These are phyloP conservation scores for Chrysopilus asiliformis DNA, from an alignment of 2,888 invertebrate species.

Conservation along the genomic window DNA sequence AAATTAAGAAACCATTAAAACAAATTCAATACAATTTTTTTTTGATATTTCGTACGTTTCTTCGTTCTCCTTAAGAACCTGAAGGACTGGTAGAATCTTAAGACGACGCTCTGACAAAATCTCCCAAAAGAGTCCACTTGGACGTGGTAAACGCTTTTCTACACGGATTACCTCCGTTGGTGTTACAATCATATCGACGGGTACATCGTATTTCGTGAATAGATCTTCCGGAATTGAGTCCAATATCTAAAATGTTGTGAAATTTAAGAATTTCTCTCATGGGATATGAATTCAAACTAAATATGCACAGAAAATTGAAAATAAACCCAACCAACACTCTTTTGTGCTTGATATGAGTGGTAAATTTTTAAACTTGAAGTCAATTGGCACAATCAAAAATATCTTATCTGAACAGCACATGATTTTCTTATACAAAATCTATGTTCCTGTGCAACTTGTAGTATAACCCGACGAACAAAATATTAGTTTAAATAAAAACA, in stretches of 20 bases:
- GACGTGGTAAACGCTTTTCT: slow-evolving; percentile 44
- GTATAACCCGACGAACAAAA: too few species aligned
- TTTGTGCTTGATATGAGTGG: too few species aligned
- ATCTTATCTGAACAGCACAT: too few species aligned
- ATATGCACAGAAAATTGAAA: too few species aligned
- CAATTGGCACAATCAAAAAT: too few species aligned
- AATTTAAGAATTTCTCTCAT: too few species aligned
- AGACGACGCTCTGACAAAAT: slow-evolving; percentile 57
- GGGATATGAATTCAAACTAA: too few species aligned
- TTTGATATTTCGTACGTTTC: slow-evolving; percentile 54
- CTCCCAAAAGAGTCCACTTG: slow-evolving; percentile 67
- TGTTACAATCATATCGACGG: slow-evolving; percentile 75
- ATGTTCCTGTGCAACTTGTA: too few species aligned
- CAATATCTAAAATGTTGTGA: slow-evolving; percentile 41
- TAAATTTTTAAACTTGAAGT: too few species aligned
- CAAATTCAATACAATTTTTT: background rate
- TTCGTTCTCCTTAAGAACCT: slow-evolving; percentile 51
- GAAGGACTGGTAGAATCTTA: slow-evolving; percentile 58
- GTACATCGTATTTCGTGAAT: slow-evolving; percentile 68
- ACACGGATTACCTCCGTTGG: slow-evolving; percentile 63
- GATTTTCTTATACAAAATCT: too few species aligned
- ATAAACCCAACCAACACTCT: too few species aligned
- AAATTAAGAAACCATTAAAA: slow-evolving; percentile 4
- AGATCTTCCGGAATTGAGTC: slow-evolving; percentile 59
- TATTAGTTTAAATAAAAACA: too few species aligned